phyloP scores from a whole-genome alignment of 1,140 invertebrate genomes.

The Idris sp. region DNA sequence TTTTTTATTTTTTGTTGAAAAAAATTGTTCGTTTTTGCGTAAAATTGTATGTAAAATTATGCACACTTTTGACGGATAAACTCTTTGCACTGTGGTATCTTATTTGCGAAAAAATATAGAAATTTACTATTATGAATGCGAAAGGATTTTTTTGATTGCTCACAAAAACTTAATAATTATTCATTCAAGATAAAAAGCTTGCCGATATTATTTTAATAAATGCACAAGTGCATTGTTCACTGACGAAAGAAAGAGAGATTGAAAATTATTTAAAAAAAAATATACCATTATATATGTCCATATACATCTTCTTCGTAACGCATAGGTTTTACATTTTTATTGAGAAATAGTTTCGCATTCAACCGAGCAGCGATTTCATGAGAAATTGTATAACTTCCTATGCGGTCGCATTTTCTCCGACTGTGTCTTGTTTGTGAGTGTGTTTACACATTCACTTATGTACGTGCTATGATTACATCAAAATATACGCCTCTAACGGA shows the following conservation, averaged over 20 bases:
- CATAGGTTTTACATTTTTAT: constrained; percentile 39
- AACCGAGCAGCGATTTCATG: constrained; percentile 44
- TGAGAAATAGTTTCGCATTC: constrained; percentile 46
- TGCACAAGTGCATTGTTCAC: constrained; percentile 19
- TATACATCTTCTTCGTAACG: constrained; percentile 30
- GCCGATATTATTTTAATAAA: constrained; percentile 18
- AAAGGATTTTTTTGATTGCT: constrained; percentile 14
- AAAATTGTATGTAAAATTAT: constrained; percentile 48
- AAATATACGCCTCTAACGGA: constrained; percentile 48
- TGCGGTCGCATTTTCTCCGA: constrained; percentile 51
- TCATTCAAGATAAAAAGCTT: constrained; percentile 37
- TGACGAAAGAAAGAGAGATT: not conserved
- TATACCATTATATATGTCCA: constrained; percentile 28
- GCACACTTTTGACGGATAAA: constrained; percentile 33
- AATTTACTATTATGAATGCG: constrained; percentile 20
- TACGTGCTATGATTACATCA: constrained; percentile 36
- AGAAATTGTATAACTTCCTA: constrained; percentile 51
- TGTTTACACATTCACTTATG: constrained; percentile 47
- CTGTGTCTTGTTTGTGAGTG: constrained; percentile 2
- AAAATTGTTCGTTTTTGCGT: constrained; percentile 18
- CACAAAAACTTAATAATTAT: constrained; percentile 40
- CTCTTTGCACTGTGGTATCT: constrained; percentile 21
- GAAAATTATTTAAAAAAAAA: constrained; percentile 5
- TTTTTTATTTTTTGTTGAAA: constrained; percentile 4
- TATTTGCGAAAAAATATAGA: constrained; percentile 32